Evolutionary conservation across 2,113 vertebrate genomes (phyloP).

Genomic region (Xiphophorus maculatus): DNA sequence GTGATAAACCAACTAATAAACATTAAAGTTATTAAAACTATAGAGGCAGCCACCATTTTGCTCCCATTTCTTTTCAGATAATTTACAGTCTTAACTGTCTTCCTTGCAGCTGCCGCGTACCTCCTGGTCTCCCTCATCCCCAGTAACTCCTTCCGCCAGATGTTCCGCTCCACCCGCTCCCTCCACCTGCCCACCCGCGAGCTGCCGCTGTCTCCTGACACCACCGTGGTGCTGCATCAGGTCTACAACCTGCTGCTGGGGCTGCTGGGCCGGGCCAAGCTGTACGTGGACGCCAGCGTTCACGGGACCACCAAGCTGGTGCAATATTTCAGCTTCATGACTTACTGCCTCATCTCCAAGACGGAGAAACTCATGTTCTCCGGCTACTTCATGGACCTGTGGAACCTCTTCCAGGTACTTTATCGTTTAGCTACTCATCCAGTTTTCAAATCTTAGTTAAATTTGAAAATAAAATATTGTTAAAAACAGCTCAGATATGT

Average conservation of each 20-base stretch:
- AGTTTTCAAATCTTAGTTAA: background rate
- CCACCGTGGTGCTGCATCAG: constrained; percentile 96
- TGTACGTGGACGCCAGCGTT: constrained; percentile 96
- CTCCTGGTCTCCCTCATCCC: constrained; percentile 99
- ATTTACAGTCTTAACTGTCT: background rate
- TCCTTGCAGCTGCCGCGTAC: constrained; percentile 92
- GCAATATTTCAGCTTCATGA: constrained; percentile 99
- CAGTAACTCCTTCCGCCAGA: constrained; percentile 99
- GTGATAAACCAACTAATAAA: too few relatives aligned
- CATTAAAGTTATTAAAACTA: background rate
- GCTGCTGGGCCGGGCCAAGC: constrained; percentile 94
- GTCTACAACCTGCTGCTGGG: constrained; percentile 97
- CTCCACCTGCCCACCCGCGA: constrained; percentile 96
- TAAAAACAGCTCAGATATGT: too few relatives aligned
- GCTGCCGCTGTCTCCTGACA: constrained; percentile 96
- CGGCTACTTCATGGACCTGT: constrained; percentile 98
- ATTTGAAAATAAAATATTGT: too few relatives aligned
- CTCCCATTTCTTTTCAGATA: too few relatives aligned
- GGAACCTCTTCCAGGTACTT: constrained; percentile 94
- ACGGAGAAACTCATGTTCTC: constrained; percentile 99
- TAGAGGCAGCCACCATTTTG: background rate
- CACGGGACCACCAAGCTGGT: constrained; percentile 98
- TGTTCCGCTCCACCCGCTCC: constrained; percentile 98
- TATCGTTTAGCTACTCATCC: background rate
- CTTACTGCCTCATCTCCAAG: constrained; percentile 99